Evolutionary conservation across 2,113 vertebrate genomes (phyloP).

Genomic region (Xiphias gladius): DNA sequence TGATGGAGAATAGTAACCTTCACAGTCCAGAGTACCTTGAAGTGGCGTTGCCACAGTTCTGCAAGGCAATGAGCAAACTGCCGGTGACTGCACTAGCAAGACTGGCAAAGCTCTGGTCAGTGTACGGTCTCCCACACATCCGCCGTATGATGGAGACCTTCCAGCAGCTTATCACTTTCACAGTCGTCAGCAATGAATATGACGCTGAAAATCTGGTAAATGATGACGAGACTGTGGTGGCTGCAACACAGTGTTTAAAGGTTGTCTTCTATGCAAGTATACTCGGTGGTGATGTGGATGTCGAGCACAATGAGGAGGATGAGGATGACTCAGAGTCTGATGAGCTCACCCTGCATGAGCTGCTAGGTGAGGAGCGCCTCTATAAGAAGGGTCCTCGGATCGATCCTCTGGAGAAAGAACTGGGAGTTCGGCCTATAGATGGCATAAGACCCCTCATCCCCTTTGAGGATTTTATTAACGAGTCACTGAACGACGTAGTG

Average conservation of each 20-base stretch:
- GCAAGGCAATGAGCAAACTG: conserved; percentile 98
- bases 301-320: conserved; percentile 94
- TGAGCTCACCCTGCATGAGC: conserved; percentile 94
- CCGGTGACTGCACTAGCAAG: conserved; percentile 92
- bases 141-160: conserved; percentile 97
- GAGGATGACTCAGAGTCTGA: conserved; percentile 93
- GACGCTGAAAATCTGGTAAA: conserved; percentile 93
- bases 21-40: conserved; percentile 99
- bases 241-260: conserved; percentile 97
- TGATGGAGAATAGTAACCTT: conserved; percentile 98
- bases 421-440: conserved; percentile 93
- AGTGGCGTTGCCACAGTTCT: conserved; percentile 94
- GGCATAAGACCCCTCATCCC: conserved; percentile 93
- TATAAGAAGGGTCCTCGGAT: conserved; percentile 94
- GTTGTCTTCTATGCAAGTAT: conserved; percentile 98
- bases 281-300: conserved; percentile 92
- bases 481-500: conserved; percentile 96
- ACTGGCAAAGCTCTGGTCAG: conserved; percentile 93
- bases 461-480: conserved; percentile 97
- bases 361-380: conserved; percentile 94
- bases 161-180: conserved; percentile 99
- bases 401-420: conserved; percentile 94
- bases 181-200: conserved; percentile 97
- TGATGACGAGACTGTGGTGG: conserved; percentile 95
- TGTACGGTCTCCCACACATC: conserved; percentile 89